A percentile compares a stretch with the other conserved stretches of the same genome.
Evolutionary conservation across 2,113 vertebrate genomes (phyloP).

Genomic region (Thamnaconus septentrionalis): DNA sequence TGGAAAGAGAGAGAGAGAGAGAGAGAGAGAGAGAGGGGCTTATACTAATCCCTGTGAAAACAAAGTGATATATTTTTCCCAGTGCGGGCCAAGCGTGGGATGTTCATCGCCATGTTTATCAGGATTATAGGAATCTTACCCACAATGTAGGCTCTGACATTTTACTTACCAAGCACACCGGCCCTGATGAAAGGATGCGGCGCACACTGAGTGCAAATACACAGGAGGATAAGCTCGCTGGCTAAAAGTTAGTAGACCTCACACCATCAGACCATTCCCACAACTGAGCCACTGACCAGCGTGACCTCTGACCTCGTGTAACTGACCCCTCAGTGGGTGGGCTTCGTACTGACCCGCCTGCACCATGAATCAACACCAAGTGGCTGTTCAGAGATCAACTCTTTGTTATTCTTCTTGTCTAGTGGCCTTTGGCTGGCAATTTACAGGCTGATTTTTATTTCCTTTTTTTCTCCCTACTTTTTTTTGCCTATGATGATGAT

Average conservation of each 20-base stretch:
- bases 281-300: conserved; percentile 43
- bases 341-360: conserved; percentile 40
- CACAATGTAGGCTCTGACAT: conserved; percentile 45
- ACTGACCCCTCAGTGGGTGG: conserved; percentile 74
- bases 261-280: conserved; percentile 47
- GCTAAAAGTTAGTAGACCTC: conserved; percentile 1
- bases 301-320: conserved; percentile 49
- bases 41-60: conserved; percentile 70
- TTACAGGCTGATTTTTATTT: not conserved
- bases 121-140: conserved; percentile 63
- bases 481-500: not conserved
- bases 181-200: not conserved
- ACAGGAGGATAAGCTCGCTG: not conserved
- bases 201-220: not conserved
- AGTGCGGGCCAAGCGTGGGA: conserved; percentile 52
- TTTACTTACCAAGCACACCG: conserved; percentile 32
- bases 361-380: conserved; percentile 34
- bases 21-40: conserved; percentile 45
- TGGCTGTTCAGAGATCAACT: conserved; percentile 26
- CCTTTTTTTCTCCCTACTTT: not conserved
- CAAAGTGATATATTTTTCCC: conserved; percentile 64
- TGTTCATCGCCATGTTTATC: conserved; percentile 61
- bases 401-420: conserved; percentile 9
- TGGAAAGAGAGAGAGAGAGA: not conserved
- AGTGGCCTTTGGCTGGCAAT: not conserved